Evolutionary conservation across 1,140 invertebrate genomes (phyloP), one percentile per base, ranked within the genome.

Genomic region (Drosophila dunni): DNA sequence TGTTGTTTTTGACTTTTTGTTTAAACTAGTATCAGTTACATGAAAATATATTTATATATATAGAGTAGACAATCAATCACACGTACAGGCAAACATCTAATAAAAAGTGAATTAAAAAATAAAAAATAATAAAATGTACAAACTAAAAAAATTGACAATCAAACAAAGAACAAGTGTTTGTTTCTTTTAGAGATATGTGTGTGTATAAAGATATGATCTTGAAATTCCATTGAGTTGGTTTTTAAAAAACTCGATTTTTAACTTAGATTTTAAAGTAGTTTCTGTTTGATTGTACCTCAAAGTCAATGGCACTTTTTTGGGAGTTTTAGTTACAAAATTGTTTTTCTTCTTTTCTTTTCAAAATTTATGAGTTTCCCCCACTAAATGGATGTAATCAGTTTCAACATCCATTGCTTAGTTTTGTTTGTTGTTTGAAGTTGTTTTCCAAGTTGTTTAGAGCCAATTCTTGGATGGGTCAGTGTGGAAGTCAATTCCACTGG

Each of bases 11-110:
- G 33, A 24, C 38, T 61, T 75, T 85, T 70, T 42, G 58, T 73
- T 72, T 56, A 73, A 63, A 36, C 85, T 90, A 82, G 78, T 90
- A 90, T 86, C 88, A 86, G 78, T 86, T 78, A 69, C 45, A 76
- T 15, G 56, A 42, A 64, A 42, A 67, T 61, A 69, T 57, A 60
- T 63, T 15, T 70, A 61, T 40, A 54, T 38, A 42, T 50, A 78
- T 79, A 66, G 62, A 40, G 65, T 73, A 89, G 80, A 89, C 84
- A 81, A 89, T 89, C 84, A 89, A 85, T 89, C 84, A 89, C 75
- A 74, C 70, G 83, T 79, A 88, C 66, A 88, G 75, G 68, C 64
- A 81, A 78, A 85, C 75, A 85, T 75, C 67, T 42, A 77, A 73
- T 73, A 46, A 24, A 79, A 20, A 75, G 6, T 29, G 24, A 24